A percentile compares a stretch with the other conserved stretches of the same genome.
Conservation (phyloP, 2,113 vertebrate genomes). For the Apeltes quadracus region DNA sequence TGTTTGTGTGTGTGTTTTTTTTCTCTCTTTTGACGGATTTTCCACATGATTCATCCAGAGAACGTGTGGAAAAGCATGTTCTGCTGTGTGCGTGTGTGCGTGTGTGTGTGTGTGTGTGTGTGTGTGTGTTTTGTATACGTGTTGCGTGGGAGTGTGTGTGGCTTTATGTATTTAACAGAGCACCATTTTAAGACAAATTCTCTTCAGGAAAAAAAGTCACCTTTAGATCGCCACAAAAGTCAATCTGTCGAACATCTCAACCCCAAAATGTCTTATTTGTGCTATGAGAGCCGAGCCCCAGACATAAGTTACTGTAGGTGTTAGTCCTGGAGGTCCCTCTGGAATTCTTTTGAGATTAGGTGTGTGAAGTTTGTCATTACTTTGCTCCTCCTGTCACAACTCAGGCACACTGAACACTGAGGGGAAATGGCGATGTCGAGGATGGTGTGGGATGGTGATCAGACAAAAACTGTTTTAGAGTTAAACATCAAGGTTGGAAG, state of each 20-base stretch:
- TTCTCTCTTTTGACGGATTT: constrained; percentile 44
- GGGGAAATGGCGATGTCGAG: constrained; percentile 46
- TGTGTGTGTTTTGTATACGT: constrained; percentile 29
- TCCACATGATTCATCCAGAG: constrained; percentile 51
- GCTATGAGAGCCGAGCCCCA: constrained; percentile 54
- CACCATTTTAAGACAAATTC: constrained; percentile 82
- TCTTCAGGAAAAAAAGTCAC: constrained; percentile 70
- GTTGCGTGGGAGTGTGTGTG: constrained; percentile 51
- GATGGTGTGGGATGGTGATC: constrained; percentile 66
- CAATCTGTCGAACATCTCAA: constrained; percentile 56
- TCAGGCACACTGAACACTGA: constrained; percentile 75
- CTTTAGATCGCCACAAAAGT: constrained; percentile 55
- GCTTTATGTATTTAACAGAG: constrained; percentile 70
- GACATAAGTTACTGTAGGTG: constrained; percentile 44
- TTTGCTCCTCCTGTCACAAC: constrained; percentile 47
- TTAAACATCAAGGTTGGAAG: constrained; percentile 65
- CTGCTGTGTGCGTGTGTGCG: constrained; percentile 37
- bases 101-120: constrained; percentile 31
- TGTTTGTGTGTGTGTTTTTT: constrained; percentile 29
- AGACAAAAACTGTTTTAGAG: constrained; percentile 67
- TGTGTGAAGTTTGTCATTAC: constrained; percentile 55
- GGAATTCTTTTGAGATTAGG: constrained; percentile 38
- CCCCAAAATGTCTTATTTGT: constrained; percentile 58
- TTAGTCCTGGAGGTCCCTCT: constrained; percentile 43
- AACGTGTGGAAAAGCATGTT: constrained; percentile 48